These are phyloP conservation scores for Apostichopus leukothele DNA, from an alignment of 53 echinoderm and acorn worm genomes.

Conservation along the genomic window DNA sequence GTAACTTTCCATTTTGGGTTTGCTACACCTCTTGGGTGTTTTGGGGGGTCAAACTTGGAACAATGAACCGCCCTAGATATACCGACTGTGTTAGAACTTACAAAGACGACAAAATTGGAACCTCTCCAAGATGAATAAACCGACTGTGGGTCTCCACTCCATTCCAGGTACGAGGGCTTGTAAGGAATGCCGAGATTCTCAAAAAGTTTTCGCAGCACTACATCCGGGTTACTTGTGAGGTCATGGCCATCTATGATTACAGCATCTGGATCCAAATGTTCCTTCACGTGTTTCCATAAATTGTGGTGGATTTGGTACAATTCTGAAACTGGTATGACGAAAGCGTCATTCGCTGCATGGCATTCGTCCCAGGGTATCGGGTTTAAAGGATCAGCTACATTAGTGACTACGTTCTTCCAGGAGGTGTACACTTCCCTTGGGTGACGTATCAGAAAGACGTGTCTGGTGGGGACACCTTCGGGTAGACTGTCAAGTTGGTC, in stretches of 20 bases:
- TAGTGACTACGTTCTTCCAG: background rate
- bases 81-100: background rate
- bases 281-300: constrained; percentile 31
- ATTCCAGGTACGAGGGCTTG: constrained; percentile 20
- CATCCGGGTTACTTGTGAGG: constrained; percentile 28
- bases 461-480: constrained; percentile 20
- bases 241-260: constrained; percentile 33
- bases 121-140: constrained; percentile 38
- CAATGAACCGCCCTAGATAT: constrained; percentile 9
- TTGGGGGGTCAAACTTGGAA: constrained; percentile 20
- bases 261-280: constrained; percentile 22
- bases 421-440: constrained; percentile 25
- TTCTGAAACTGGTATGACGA: background rate
- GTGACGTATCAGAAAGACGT: constrained; percentile 28
- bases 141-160: constrained; percentile 4
- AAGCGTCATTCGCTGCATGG: background rate
- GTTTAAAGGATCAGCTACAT: background rate
- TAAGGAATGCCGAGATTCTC: constrained; percentile 25
- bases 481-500: constrained; percentile 22
- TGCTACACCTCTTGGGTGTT: background rate
- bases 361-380: constrained; percentile 36
- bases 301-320: constrained; percentile 21
- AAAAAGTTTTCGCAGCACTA: constrained; percentile 7
- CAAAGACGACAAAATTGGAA: background rate
- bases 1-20: constrained; percentile 27